Percentiles rank a stretch among this genome's conserved stretches.
Conservation (phyloP, 37 sponge, comb jelly and placozoan genomes). For the Ianthella basta region DNA sequence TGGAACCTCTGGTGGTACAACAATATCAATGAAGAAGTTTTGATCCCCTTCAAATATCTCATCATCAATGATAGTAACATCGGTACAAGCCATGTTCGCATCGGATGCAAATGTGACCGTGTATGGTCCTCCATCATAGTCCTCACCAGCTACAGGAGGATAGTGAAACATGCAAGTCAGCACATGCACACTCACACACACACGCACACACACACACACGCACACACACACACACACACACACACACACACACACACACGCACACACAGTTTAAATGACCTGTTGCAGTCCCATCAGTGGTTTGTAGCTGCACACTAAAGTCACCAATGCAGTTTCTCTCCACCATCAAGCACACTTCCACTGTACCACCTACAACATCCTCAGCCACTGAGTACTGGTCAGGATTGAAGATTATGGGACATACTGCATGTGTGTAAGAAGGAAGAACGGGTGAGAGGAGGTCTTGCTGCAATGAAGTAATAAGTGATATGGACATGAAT, state of each 20-base stretch:
- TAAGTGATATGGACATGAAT: no score
- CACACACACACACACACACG: no score
- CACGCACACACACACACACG: no score
- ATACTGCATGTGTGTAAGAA: neutral
- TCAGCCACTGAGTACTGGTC: neutral
- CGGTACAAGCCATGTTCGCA: neutral
- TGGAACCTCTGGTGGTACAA: neutral
- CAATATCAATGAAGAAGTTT: neutral
- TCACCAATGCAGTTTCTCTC: slow-evolving; percentile 18
- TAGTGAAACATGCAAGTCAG: no score
- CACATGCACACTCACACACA: no score
- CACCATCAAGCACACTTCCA: slow-evolving; percentile 13
- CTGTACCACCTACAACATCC: neutral
- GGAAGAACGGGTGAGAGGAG: no score
- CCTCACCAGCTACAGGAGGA: neutral
- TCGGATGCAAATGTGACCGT: slow-evolving; percentile 28
- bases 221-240: no score
- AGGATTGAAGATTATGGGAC: neutral
- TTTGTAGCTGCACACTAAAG: neutral
- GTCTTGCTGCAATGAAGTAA: no score
- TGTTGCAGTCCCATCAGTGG: neutral
- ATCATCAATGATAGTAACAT: slow-evolving; percentile 42
- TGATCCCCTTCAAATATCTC: slow-evolving; percentile 20
- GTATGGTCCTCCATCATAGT: slow-evolving; percentile 14
- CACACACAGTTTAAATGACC: no score